Evolutionary conservation across 2,888 invertebrate species (phyloP), one percentile per base, ranked within the genome.

Genomic region (Drosophila picticornis): DNA sequence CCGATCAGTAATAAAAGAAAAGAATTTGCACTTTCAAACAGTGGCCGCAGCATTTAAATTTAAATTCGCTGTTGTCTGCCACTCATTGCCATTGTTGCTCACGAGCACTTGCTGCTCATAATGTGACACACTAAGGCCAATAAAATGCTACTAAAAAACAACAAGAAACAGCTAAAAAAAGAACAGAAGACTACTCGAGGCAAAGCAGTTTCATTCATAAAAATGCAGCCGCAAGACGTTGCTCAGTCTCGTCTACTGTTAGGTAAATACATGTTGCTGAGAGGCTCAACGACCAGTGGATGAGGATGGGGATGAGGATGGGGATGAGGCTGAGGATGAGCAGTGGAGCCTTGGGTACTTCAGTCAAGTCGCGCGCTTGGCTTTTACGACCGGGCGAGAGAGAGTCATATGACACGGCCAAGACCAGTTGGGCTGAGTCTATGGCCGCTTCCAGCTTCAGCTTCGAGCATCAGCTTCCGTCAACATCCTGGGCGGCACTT

Each of bases 161-260:
- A 61, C 55, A 67, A 69, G 69, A 29, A 40, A 29, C 62, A 69
- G 63, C 25, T 66, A 48, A 46, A 31, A 52, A 32, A 63, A 65
- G 25, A 25, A 56, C 29, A 29, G 51, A 52, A 57, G 53, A 46
- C 22, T 46, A 16, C 16, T 16, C 50, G 48, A 56, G 52, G 52
- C 63, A 64, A 59, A 64, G 68, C 53, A 74, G 68, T 72, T 81
- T 86, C 91, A 91, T 88, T 89, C 90, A 91, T 90, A 80, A 91
- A 85, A 84, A 75, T 73, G 72, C 76, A 72, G 66, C 62, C 76
- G 34, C 62, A 71, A 81, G 66, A 71, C 72, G 66, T 51, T 67
- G 66, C 64, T 63, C 38, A 64, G 58, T 58, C 58, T 57, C 52
- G 38, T 57, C 56, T 53, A 63, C 62, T 62, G 57, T 60, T 72